Base-by-base conservation (phyloP, 2,797 vertebrate genomes). In the Hirundo rustica region DNA sequence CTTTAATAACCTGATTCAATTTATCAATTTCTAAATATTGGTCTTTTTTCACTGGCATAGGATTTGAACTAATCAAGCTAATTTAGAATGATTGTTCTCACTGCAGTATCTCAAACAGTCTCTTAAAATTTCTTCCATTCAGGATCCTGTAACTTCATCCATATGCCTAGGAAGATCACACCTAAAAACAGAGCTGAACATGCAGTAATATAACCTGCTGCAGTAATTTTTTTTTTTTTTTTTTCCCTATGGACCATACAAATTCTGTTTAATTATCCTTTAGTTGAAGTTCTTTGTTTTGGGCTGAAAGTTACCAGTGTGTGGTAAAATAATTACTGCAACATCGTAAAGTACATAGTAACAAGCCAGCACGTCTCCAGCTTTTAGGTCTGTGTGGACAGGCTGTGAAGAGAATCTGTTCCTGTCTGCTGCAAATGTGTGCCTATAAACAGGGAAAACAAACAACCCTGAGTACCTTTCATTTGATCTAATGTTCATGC, bases 111-210 rank as follows among this genome's bases (percentile, higher is more conserved):
- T 81, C 7, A 2, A 62, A 51, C 36, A 19, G 34, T 65, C 47
- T 34, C 71, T 85, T 70, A 45, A 82, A 75, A 79, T 68, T 85
- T 90, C 29, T 84, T 76, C 57, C 18, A 27, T 78, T 84, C 47
- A 75, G 19, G 51, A 75, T 78, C 25, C 25, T 76, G 75, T 74
- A 93, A 81, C 44, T 81, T 85, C 81, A 92, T 91, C 74, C 45
- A 36, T 29, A 17, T 76, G 30, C 40, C 40, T 88, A 87, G 70
- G 75, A 85, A 85, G 54, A 73, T 45, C 78, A 76, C 20, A 32
- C 20, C 88, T 96, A 94, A 93, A 89, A 91, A 66, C 34, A 85
- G 60, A 91, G 19, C 40, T 87, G 57, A 68, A 66, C 11, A 89
- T 55, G 27, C 81, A 84, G 54, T 53, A 92, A 57, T 55, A 58